Evolutionary conservation across 2,888 invertebrate species (phyloP), one percentile per base, ranked within the genome.

Genomic region (Candidula unifasciata): DNA sequence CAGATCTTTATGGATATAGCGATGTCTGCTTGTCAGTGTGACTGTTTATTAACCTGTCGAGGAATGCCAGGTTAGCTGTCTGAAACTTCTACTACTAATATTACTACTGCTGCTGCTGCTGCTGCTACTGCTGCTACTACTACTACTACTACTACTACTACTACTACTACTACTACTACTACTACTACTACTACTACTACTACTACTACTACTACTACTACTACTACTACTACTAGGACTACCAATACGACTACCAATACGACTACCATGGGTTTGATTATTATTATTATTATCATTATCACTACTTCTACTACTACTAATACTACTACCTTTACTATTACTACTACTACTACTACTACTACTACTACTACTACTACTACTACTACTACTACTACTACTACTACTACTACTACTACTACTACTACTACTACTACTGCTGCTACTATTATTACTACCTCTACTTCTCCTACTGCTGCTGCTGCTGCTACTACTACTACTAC

Each of bases 131-230:
- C n/a, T 64, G n/a, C 64, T 24, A 21, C 37, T 85, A 71, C 37
- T 57, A 79, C 68, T 82, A 52, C 33, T 57, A 54, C 69, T 84
- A 73, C 54, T 52, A 37, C 81, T 84, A 71, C 76, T 66, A 77
- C 60, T 60, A 69, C 78, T 68, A 68, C 81, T 83, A 68, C 54
- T 54, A 57, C 80, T 86, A 66, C 73, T 76, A 57, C 79, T 68
- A 37, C 54, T 64, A 24, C 57, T 84, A 24, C 35, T 30, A 35
- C 73, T 74, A 60, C 30, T 54, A 57, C 82, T 71, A 35, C 71
- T 37, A 35, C 71, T 71, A 35, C 18, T 71, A 35, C 71, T 76
- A 76, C 76, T 76, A 76, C 76, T 76, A 76, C 76, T 37, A 76
- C 76, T 52, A 76, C 76, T 52, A 76, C 76, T 52, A 76, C 76